Evolutionary conservation across 2,888 invertebrate genomes (phyloP), one percentile per base, ranked within the genome.

Genomic region (Cryptops parisi): DNA sequence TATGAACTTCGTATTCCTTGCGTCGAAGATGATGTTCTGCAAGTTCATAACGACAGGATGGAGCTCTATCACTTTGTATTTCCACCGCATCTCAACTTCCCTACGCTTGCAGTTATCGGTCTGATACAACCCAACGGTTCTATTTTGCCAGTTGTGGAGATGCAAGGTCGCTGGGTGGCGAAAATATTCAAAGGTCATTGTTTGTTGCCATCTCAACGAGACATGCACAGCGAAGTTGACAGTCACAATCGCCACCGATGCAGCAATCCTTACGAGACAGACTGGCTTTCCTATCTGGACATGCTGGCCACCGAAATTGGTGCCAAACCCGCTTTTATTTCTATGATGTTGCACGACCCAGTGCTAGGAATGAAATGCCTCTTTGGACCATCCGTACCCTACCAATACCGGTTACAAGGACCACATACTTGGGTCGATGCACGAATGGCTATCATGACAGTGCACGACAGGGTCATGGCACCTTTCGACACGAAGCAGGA

Each of bases 101-200:
- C 54, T 5, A 56, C 56, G 1, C 40, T 56, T n/a, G 54, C 54
- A 2, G 22, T 54, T 21, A 54, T 56, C n/a, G 56, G 56, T 15
- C 9, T 56, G 26, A 33, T 54, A 17, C 54, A 56, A 51, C 56
- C 56, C 1, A n/a, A 56, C 25, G 56, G 56, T 21, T 19, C 47
- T 17, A 51, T 56, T 24, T 45, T 54, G 17, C 51, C 54, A 17
- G 38, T 47, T 17, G 44, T 47, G 3, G 56, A 56, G 25, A 39
- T 56, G 47, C 56, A 56, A 27, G 39, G 47, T 19, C 44, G 56
- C 5, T 56, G 51, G 50, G 52, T 26, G 9, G 43, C 45, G 4
- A 23, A 27, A 19, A 22, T 52, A 9, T 52, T 52, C 27, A 17
- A 21, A 5, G 45, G 45, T 15, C 1, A 25, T n/a, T 4, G 24